Evolutionary conservation across 2,888 invertebrate genomes (phyloP), one percentile per base, ranked within the genome.

Genomic region (Ormyrus pomaceus): DNA sequence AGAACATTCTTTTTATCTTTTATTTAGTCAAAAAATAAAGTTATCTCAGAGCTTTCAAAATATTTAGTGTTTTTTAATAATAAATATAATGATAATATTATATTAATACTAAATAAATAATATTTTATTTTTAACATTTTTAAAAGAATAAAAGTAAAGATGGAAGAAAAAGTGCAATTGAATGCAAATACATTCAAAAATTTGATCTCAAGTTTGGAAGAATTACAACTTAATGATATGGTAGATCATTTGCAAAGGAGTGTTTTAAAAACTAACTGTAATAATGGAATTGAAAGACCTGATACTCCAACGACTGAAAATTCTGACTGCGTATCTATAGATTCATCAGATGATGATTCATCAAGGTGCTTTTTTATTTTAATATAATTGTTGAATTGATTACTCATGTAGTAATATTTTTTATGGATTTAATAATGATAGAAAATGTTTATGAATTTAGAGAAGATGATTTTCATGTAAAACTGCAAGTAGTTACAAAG

Each of bases 401-500:
- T 53, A 51, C 34, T 56, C 48, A 46, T 19, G 2, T 7, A 65
- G 19, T 34, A 56, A 45, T 46, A 8, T 66, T 46, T 8, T 19
- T 53, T 46, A 61, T 51, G 56, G 51, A 61, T 46, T 46, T 58
- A 53, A 50, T 58, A 50, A 19, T 56, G 10, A 65, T 50, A 46
- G 19, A 19, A 19, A 19, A 19, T 19, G 19, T 19, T 19, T 19
- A 1, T 19, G 2, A 61, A 55, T 65, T 10, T 51, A 81, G 82
- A 62, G 79, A 82, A 77, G 77, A 82, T 48, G 86, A 86, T 77
- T 85, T 84, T 70, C 74, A 80, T 10, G 83, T 79, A 13, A 84
- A 88, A 61, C 82, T 86, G 34, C 64, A 34, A 50, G 62, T 73
- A 0, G 65, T 83, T 0, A 79, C 66, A 9, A 61, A 83, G 71